These are phyloP conservation scores for Delichon dasypus DNA, from an alignment of 2,797 vertebrate species.

Conservation along the genomic window DNA sequence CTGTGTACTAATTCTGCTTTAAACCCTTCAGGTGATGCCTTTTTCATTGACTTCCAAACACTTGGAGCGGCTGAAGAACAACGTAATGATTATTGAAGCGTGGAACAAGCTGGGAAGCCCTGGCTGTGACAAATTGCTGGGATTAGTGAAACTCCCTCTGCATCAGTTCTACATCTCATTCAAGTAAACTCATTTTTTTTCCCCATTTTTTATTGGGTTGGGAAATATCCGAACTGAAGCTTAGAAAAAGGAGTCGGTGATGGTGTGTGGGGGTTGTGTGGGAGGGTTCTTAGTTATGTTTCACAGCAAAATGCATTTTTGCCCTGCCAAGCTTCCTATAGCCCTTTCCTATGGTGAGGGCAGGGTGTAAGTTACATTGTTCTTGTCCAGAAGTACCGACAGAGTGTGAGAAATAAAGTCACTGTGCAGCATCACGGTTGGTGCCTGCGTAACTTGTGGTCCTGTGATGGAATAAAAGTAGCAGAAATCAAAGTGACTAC, in stretches of 20 bases:
- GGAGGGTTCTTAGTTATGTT: background rate
- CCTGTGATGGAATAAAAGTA: background rate
- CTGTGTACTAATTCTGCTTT: background rate
- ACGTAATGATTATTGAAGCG: constrained; percentile 92
- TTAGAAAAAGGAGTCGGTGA: background rate
- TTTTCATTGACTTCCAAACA: constrained; percentile 82
- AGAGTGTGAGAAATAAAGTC: background rate
- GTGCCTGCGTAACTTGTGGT: background rate
- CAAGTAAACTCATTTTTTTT: constrained; percentile 74
- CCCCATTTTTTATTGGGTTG: background rate
- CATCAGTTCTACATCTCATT: constrained; percentile 98
- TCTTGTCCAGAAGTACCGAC: background rate
- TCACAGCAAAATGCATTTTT: background rate
- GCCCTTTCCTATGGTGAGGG: background rate
- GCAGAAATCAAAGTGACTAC: background rate
- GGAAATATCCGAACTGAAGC: background rate
- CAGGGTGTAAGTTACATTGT: background rate
- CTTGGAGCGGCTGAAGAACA: constrained; percentile 92
- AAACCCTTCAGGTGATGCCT: constrained; percentile 84
- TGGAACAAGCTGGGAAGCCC: constrained; percentile 86
- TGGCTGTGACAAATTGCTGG: constrained; percentile 84
- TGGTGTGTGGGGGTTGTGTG: background rate
- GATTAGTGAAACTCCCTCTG: constrained; percentile 92
- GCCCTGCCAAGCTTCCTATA: background rate
- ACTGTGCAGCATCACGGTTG: background rate